Evolutionary conservation across 1,140 invertebrate species (phyloP), one percentile per base, ranked within the genome.

Genomic region (Drosophila lacertosa): DNA sequence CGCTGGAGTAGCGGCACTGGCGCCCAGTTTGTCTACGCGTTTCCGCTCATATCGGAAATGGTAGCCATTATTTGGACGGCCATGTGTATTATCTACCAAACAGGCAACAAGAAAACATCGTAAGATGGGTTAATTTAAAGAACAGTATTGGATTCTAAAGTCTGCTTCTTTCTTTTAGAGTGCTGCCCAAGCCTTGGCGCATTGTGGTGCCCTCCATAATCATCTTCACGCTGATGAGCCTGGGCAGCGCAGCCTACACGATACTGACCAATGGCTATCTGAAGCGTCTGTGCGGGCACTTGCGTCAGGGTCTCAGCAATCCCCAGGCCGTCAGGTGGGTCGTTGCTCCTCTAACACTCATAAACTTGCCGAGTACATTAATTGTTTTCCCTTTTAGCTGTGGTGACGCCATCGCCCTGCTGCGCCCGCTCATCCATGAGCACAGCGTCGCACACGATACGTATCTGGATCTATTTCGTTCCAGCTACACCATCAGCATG

Each of bases 51-150:
- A 22, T 90, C 89, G 1, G 89, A 89, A 60, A 77, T 89, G 7
- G 68, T 91, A 32, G 89, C 86, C 65, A 90, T 91, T 22, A 83
- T 91, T 1, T 90, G 89, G 86, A 88, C 88, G 9, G 80, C 89
- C 13, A 91, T 91, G 89, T 91, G 88, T 10, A 54, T 91, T 16
- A 88, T 91, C 32, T 91, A 69, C 45, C 89, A 89, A 57, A 83
- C 86, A 11, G 90, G 90, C 60, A 84, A 67, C 33, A 89, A 89
- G 55, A 90, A 90, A 67, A 79, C 55, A 13, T 89, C 80, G 88
- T 89, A 44, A 67, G 82, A 39, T 29, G 24, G 0, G 24, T 0
- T 26, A 0, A 26, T 29, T 7, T 26, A 26, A 0, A 7, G 24
- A 6, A 26, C 5, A 26, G 7, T 26, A 26, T 26, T 6, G 24